Base-by-base conservation (phyloP, 2,113 vertebrate species). In the Toxostoma redivivum region DNA sequence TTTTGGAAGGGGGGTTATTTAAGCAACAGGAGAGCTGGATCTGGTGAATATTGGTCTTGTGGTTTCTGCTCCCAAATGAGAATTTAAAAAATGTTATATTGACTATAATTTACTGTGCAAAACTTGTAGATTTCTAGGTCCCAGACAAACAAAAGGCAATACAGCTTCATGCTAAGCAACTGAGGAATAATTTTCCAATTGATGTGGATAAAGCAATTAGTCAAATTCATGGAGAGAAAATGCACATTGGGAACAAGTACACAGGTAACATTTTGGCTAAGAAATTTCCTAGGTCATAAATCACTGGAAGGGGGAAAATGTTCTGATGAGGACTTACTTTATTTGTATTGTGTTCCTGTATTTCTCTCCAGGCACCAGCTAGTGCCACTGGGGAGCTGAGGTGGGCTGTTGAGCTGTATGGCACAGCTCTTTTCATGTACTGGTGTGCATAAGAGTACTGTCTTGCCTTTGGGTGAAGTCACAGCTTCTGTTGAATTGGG, bases 401-500 rank as follows among this genome's bases (percentile, higher is more conserved):
- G 33, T 20, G 44, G 27, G 23, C 12, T 72, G 15, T 38, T 87
- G 61, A 71, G 28, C 44, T 69, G 2, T 16, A 51, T 9, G 9
- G 47, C 73, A 69, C 64, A 48, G n/a, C 31, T 86, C 31, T 81
- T 91, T 88, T 84, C 42, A 54, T 53, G 84, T 81, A 15, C 53
- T 54, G 15, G 38, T 70, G 65, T 92, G 27, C 12, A 5, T 30
- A 82, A 76, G 27, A 76, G 21, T 33, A 48, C 66, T 82, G 18
- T 88, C 76, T 91, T 87, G 90, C 90, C 85, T 94, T 88, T 92
- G 62, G 54, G 67, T 90, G 76, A 93, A 95, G n/a, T 88, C 70
- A 64, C 44, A 82, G 45, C 57, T 94, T 72, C 87, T 93, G 74
- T 24, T 82, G 73, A 79, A 72, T 37, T 85, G 53, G 54, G 74